These are phyloP conservation scores for Stichodactyla helianthus DNA, from an alignment of 64 coral and sea anemone species.

Conservation along the genomic window DNA sequence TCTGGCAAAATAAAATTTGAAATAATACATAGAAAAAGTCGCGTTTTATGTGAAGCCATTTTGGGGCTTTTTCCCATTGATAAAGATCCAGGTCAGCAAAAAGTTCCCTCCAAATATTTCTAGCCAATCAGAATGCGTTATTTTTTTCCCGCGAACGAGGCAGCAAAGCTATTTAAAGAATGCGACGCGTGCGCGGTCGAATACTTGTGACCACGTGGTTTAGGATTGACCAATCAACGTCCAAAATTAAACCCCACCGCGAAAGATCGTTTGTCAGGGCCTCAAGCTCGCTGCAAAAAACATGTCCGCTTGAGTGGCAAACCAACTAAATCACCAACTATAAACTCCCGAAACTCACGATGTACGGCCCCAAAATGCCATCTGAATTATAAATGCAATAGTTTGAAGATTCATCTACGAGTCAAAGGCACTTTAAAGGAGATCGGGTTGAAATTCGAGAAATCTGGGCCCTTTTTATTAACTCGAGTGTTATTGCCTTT, in stretches of 20 bases:
- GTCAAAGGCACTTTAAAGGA: background rate
- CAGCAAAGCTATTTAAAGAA: slow-evolving; percentile 89
- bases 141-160: slow-evolving; percentile 99
- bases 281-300: slow-evolving; percentile 94
- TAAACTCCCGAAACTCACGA: background rate
- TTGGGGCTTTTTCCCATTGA: background rate
- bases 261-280: slow-evolving; percentile 99
- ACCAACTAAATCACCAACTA: slow-evolving; percentile 3
- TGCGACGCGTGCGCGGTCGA: slow-evolving; percentile 70
- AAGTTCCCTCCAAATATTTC: slow-evolving; percentile 72
- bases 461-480: slow-evolving; percentile 3
- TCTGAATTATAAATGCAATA: slow-evolving; percentile 21
- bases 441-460: slow-evolving; percentile 49
- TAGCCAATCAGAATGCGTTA: slow-evolving; percentile 74
- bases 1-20: background rate
- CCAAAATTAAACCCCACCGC: slow-evolving; percentile 99
- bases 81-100: slow-evolving; percentile 14
- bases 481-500: background rate
- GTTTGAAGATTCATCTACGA: slow-evolving; percentile 8
- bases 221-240: slow-evolving; percentile 95
- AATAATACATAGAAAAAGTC: background rate
- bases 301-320: slow-evolving; percentile 82
- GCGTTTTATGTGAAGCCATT: background rate
- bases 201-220: slow-evolving; percentile 74
- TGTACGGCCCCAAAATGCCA: slow-evolving; percentile 30